Base-by-base conservation (phyloP, 2,888 invertebrate species). In the Hypena proboscidalis region DNA sequence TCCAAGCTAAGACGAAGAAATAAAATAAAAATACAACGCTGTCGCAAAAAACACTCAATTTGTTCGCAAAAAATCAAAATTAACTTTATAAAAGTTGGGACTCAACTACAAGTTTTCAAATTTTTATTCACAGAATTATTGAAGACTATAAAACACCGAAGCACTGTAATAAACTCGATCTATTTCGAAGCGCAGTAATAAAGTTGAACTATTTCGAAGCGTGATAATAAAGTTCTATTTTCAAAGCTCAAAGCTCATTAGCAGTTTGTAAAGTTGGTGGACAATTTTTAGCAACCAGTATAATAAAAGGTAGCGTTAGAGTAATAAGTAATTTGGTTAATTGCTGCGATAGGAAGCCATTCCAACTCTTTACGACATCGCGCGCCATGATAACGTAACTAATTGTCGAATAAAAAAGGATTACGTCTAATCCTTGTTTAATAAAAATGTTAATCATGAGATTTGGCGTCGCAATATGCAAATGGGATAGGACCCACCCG, bases 381-480 rank as follows among this genome's bases (percentile, higher is more conserved):
- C 68, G 72, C 72, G 76, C 66, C 74, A 71, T 80, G 90, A 90
- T 90, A 90, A 82, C 85, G 80, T 78, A 67, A 81, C 90, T 90
- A 89, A 90, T 90, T 89, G 90, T 84, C 90, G 75, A 88, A 90
- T 90, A 90, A 90, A 90, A 89, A 90, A 90, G 90, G 90, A 89
- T 90, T 89, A 86, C 62, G 67, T 64, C 65, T 85, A 85, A 90
- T 90, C 90, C 85, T 74, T 80, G 85, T 89, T 90, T 90, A 90
- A 90, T 90, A 90, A 90, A 90, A 90, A 90, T 90, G 90, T 89
- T 90, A 90, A 90, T 90, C 82, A 83, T 83, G 84, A 83, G 80
- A 84, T 85, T 83, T 83, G 64, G 78, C 80, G 77, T 72, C 80
- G 79, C 74, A 74, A 59, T 85, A 90, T 90, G 90, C 85, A 78